phyloP scores from a whole-genome alignment of 2,113 vertebrate species.

The Notiomystis cincta region DNA sequence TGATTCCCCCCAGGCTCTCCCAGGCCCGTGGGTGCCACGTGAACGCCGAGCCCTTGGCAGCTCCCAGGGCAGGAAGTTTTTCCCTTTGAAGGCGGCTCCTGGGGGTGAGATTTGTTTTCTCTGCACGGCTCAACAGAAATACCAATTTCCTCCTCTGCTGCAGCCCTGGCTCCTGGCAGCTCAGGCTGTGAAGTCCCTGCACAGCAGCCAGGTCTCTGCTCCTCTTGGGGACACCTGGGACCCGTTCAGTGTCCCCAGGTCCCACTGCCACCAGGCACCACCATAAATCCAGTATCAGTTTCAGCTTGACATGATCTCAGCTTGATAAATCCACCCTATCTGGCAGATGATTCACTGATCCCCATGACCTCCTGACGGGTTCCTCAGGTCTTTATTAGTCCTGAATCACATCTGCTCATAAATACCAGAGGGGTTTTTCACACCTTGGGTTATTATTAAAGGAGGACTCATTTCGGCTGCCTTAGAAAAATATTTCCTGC shows the following conservation, averaged over 20 bases:
- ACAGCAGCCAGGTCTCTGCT: not conserved
- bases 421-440: slow-evolving; percentile 42
- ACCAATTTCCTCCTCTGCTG: not conserved
- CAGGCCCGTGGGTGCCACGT: not conserved
- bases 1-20: not conserved
- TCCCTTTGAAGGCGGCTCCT: not conserved
- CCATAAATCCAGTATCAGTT: not conserved
- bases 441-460: not conserved
- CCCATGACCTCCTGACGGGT: not conserved
- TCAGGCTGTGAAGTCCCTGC: not conserved
- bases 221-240: not conserved
- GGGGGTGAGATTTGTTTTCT: not conserved
- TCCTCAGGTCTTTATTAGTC: not conserved
- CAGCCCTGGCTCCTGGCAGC: not conserved
- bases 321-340: fast-evolving
- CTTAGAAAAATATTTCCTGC: slow-evolving; percentile 30
- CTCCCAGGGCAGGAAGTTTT: not conserved
- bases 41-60: not conserved
- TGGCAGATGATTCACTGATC: not conserved
- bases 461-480: not conserved
- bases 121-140: not conserved
- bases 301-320: not conserved
- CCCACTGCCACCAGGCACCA: not conserved
- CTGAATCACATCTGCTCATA: slow-evolving; percentile 10
- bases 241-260: fast-evolving